Base-by-base conservation (phyloP, 2,888 invertebrate genomes). In the Drosophila atripex region DNA sequence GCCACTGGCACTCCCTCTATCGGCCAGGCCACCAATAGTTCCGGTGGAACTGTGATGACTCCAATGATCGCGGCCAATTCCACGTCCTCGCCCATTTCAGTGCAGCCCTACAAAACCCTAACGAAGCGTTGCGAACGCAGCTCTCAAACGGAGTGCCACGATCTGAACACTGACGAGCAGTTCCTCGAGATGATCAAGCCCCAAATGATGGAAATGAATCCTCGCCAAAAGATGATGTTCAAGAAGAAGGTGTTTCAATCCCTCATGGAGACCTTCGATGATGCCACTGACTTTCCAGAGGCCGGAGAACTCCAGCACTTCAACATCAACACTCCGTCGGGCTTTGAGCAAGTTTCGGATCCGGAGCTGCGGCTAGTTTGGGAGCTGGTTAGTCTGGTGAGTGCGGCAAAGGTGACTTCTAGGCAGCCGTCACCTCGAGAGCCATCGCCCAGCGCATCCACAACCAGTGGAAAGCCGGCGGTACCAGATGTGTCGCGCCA, bases 191-290 rank as follows among this genome's bases (percentile, higher is more conserved):
- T 79, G 23, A 28, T 90, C n/a, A 68, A 74, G 12, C 86, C 82
- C 1, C 88, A 90, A 49, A 87, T 90, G 78, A 51, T 38, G 0
- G 71, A 76, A 12, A 90, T 90, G 90, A 90, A 90, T 61, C 30
- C 75, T 0, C 85, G 90, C 7, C 90, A 90, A 66, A 90, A 90
- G 59, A 53, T 91, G 53, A 72, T 77, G 30, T 90, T 90, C 58
- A 90, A 91, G 58, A 73, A 82, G 12, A 89, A 89, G 69, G 80
- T 89, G 0, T 89, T 80, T 12, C 70, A 79, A 8, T 71, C 87
- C 0, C 32, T 90, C 0, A 87, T 89, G 75, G 89, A 90, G 59
- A 89, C 88, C 0, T 90, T 90, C 30, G 89, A 90, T 41, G 87
- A 89, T 56, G 76, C 77, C 12, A 76, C 76, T 1, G 83, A 88